phyloP scores from a whole-genome alignment of 2,888 invertebrate genomes.

The Embidobia sp. region DNA sequence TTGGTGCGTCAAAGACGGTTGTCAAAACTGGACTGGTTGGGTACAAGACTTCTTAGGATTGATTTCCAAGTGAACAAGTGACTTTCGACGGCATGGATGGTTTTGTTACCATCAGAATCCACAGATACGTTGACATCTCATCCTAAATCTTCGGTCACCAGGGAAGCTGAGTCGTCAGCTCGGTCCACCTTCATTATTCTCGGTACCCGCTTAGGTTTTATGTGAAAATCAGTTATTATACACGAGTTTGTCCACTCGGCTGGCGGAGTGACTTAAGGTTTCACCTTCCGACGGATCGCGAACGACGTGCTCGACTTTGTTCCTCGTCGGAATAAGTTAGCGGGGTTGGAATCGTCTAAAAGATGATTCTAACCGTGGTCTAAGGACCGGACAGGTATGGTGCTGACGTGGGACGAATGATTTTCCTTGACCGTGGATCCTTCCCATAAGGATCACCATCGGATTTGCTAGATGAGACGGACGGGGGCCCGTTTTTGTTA shows the following conservation, averaged over 20 bases:
- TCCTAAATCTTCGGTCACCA: neutral
- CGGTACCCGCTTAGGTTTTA: neutral
- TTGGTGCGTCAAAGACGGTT: constrained; percentile 24
- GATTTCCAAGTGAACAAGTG: neutral
- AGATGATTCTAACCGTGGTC: constrained; percentile 1
- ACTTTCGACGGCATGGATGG: no score
- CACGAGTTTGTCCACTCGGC: neutral
- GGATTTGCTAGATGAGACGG: constrained; percentile 30
- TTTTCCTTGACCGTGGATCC: constrained; percentile 24
- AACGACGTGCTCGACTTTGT: constrained; percentile 1
- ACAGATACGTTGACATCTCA: neutral
- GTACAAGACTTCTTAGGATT: neutral
- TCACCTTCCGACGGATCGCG: constrained; percentile 43
- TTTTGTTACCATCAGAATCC: neutral
- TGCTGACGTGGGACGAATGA: neutral
- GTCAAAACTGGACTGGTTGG: constrained; percentile 22
- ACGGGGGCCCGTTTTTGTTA: constrained; percentile 7
- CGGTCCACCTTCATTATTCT: neutral
- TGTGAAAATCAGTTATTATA: neutral
- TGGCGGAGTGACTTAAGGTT: neutral
- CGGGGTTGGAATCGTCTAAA: neutral
- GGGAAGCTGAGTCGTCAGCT: neutral
- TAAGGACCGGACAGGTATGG: neutral
- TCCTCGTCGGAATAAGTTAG: no score
- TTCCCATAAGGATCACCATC: constrained; percentile 9